Percentiles rank a stretch among this genome's conserved stretches.
Evolutionary conservation across 1,140 invertebrate species (phyloP).

Genomic region (Dinoponera quadriceps): DNA sequence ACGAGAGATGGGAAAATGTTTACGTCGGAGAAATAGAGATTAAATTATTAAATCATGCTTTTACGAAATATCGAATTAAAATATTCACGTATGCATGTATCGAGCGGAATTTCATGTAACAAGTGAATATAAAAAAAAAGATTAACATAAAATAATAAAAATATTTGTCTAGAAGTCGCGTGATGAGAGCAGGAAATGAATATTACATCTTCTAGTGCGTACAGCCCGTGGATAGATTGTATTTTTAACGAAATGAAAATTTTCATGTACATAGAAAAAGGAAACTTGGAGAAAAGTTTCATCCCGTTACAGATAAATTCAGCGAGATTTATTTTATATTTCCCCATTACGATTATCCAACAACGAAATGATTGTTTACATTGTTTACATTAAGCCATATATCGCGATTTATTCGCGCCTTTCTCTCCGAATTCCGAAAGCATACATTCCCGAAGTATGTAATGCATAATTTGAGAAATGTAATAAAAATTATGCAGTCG

Average conservation of each 20-base stretch:
- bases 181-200: neutral
- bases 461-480: no score
- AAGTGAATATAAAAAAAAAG: no score
- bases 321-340: neutral
- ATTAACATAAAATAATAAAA: no score
- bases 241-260: neutral
- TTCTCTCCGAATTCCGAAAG: neutral
- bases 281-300: neutral
- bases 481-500: neutral
- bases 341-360: neutral
- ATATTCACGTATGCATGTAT: neutral
- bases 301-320: neutral
- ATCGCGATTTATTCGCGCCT: neutral
- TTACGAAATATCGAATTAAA: neutral
- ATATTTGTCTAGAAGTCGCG: neutral
- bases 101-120: neutral
- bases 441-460: no score
- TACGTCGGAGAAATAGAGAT: neutral
- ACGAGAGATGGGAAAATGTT: neutral
- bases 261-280: neutral
- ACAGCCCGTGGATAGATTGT: no score
- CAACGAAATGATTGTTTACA: neutral
- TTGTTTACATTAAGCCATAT: neutral
- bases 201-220: neutral
- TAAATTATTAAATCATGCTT: neutral